Base-by-base conservation (phyloP, 2,797 vertebrate genomes). In the Gambusia yucatana region DNA sequence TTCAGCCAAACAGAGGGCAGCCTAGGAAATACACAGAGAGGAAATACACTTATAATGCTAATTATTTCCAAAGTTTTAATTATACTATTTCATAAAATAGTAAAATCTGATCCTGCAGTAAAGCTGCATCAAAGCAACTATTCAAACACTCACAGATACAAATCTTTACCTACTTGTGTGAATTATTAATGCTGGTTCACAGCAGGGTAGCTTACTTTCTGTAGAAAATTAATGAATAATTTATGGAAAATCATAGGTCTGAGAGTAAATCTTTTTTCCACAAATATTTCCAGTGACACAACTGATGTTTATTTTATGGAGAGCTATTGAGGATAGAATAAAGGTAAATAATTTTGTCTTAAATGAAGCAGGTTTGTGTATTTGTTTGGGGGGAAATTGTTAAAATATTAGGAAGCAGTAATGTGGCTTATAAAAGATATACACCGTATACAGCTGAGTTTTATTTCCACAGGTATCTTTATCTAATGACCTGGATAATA, bases 101-200 rank as follows among this genome's bases (percentile, higher is more conserved):
- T n/a, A 44, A 43, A 69, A 43, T 43, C 5, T 69, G 65, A 69
- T n/a, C 65, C 43, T n/a, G n/a, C 22, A 44, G 11, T 25, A 25
- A 41, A 67, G 63, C 63, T 67, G 36, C 36, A 41, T 67, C 25
- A 43, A 69, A n/a, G 39, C 39, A 69, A 14, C 22, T 43, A 39
- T 41, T 43, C 39, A 67, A 25, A 69, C 22, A 11, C 39, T n/a
- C 65, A 14, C 22, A 44, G 6, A 14, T n/a, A 44, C 14, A 70
- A 70, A 70, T 46, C 67, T 43, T 70, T 25, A 70, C 43, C 67
- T 70, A 25, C 43, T 46, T 28, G 28, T 70, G n/a, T 46, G 67
- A 70, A 70, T 44, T 28, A 70, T 70, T 70, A 46, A 70, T 70
- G 67, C 28, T 9, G 28, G 43, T 28, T 46, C 67, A 70, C 43